Percentiles rank a stretch among this genome's conserved stretches.
These are phyloP conservation scores for Limosa lapponica DNA, from an alignment of 2,797 vertebrate species.

Conservation along the genomic window DNA sequence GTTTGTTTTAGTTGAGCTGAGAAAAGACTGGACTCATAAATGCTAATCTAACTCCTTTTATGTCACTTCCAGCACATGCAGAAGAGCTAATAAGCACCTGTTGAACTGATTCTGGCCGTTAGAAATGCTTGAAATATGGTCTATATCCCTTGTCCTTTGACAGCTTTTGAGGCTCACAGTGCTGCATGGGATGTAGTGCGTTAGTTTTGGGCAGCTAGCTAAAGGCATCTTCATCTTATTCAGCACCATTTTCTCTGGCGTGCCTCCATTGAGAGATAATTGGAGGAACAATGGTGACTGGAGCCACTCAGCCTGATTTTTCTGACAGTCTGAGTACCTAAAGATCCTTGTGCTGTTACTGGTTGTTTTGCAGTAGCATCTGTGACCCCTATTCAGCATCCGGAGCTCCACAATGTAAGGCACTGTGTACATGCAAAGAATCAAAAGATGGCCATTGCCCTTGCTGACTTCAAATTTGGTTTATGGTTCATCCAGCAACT, in stretches of 20 bases:
- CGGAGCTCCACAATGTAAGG: not conserved
- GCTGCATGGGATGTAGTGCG: not conserved
- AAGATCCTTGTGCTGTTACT: not conserved
- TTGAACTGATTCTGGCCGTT: not conserved
- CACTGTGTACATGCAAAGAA: not conserved
- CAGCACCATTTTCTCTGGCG: not conserved
- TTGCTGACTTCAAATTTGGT: not conserved
- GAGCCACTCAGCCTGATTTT: not conserved
- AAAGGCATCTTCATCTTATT: not conserved
- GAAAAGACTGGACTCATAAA: not conserved
- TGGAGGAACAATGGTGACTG: conserved; percentile 16
- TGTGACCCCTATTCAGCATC: conserved; percentile 6
- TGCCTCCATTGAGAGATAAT: not conserved
- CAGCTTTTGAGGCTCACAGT: not conserved
- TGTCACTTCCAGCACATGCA: not conserved
- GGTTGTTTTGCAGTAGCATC: conserved; percentile 8
- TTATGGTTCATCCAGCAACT: conserved; percentile 8
- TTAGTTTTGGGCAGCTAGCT: conserved; percentile 4
- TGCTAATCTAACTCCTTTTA: not conserved
- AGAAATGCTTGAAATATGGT: not conserved
- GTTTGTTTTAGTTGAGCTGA: not conserved
- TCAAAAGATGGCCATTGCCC: not conserved
- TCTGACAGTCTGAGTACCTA: conserved; percentile 24
- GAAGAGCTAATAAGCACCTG: not conserved
- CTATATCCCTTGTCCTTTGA: not conserved